Percentiles rank a stretch among this genome's conserved stretches.
Conservation (phyloP, 2,888 invertebrate genomes). For the Apodemia mormo region DNA sequence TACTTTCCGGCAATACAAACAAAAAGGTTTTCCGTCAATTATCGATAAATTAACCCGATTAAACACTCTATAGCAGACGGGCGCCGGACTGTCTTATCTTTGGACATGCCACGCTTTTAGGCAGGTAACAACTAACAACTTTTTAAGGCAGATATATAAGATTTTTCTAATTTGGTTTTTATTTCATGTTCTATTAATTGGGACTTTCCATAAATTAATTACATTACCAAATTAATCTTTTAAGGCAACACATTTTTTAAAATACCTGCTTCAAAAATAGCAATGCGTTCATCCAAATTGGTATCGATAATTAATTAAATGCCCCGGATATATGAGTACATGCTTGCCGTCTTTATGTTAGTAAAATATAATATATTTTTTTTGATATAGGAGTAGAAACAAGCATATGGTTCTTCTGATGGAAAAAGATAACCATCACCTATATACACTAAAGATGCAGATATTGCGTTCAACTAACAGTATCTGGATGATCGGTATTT, state of each 20-base stretch:
- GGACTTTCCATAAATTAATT: constrained; percentile 4
- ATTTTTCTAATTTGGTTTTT: constrained; percentile 75
- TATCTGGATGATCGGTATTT: too few species aligned
- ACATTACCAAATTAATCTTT: not conserved
- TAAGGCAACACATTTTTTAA: not conserved
- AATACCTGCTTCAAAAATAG: not conserved
- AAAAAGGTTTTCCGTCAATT: constrained; percentile 82
- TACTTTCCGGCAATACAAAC: constrained; percentile 80
- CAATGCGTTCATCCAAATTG: not conserved
- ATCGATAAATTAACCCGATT: constrained; percentile 82
- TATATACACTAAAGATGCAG: too few species aligned
- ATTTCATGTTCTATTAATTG: constrained; percentile 44
- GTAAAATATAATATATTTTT: not conserved
- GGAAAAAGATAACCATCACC: too few species aligned
- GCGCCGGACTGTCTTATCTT: constrained; percentile 76
- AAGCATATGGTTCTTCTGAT: too few species aligned
- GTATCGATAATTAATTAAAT: not conserved
- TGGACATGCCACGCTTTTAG: constrained; percentile 79
- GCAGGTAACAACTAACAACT: constrained; percentile 70
- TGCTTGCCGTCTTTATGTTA: not conserved
- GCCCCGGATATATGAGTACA: not conserved
- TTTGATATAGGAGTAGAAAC: too few species aligned
- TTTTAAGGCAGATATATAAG: constrained; percentile 60
- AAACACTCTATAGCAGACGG: constrained; percentile 73
- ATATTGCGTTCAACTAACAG: too few species aligned